A percentile compares a stretch with the other conserved stretches of the same genome.
These are phyloP conservation scores for Drosophila pallidifrons DNA, from an alignment of 1,140 invertebrate genomes.

Conservation along the genomic window DNA sequence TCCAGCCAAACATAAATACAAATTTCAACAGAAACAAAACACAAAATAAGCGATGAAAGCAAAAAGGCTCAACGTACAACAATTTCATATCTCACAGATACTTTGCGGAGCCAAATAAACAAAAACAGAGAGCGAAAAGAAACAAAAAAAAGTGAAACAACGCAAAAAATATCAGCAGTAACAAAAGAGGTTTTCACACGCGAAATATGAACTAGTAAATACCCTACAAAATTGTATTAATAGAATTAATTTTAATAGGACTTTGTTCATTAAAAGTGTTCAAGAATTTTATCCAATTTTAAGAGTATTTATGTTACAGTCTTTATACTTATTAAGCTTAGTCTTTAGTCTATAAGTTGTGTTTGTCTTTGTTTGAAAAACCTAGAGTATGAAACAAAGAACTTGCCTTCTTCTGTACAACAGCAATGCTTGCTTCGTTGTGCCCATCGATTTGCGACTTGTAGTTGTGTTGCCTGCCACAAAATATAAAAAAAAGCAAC, in stretches of 20 bases:
- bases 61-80: constrained; percentile 69
- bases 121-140: constrained; percentile 41
- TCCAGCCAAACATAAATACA: constrained; percentile 72
- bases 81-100: constrained; percentile 76
- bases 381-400: constrained; percentile 19
- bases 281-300: too few relatives aligned
- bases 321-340: background rate
- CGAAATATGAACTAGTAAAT: constrained; percentile 10
- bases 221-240: background rate
- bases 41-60: constrained; percentile 73
- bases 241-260: too few relatives aligned
- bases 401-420: constrained; percentile 10
- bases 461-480: constrained; percentile 45
- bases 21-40: constrained; percentile 75
- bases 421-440: constrained; percentile 28
- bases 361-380: background rate
- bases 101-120: constrained; percentile 68
- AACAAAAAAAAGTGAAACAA: constrained; percentile 20
- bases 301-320: too few relatives aligned
- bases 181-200: constrained; percentile 10
- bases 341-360: background rate
- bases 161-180: constrained; percentile 20
- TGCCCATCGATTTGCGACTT: constrained; percentile 64
- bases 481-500: constrained; percentile 36
- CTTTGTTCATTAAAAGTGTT: too few relatives aligned